phyloP scores from a whole-genome alignment of 1,140 invertebrate species.

The Drosophila triauraria region DNA sequence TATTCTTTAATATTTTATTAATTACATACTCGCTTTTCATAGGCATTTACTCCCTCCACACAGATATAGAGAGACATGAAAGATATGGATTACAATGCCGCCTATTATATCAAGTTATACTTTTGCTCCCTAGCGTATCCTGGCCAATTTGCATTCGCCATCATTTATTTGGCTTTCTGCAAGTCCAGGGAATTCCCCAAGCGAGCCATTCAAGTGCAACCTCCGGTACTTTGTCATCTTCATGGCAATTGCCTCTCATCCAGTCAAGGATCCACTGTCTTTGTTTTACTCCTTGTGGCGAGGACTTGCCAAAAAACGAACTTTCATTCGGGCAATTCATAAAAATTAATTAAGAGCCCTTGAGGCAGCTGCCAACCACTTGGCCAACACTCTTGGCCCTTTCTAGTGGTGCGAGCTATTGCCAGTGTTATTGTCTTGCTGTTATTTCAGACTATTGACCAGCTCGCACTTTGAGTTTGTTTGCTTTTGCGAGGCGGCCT shows the following conservation, averaged over 20 bases:
- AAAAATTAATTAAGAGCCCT: conserved; percentile 81
- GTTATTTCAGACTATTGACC: conserved; percentile 82
- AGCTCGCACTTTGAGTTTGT: conserved; percentile 74
- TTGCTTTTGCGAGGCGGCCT: conserved; percentile 40
- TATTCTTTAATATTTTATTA: too few relatives aligned
- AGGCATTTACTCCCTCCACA: too few relatives aligned
- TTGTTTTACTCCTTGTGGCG: conserved; percentile 18
- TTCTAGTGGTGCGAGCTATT: conserved; percentile 65
- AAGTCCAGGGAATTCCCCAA: background rate
- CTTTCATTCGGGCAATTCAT: conserved; percentile 69
- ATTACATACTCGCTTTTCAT: too few relatives aligned
- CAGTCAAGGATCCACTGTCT: conserved; percentile 36
- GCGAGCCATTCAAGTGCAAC: conserved; percentile 33
- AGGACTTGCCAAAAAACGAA: conserved; percentile 61
- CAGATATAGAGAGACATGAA: too few relatives aligned
- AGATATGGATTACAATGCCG: background rate
- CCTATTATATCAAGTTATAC: background rate
- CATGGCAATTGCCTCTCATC: conserved; percentile 24
- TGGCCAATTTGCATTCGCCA: conserved; percentile 4
- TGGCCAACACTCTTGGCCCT: conserved; percentile 50
- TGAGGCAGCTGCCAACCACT: conserved; percentile 59
- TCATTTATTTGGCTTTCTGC: conserved; percentile 27
- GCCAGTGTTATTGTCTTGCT: conserved; percentile 81
- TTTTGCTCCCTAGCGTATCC: background rate
- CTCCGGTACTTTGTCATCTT: conserved; percentile 48